Conservation (phyloP, 1,140 invertebrate species). For the Leptonema lineaticorne region DNA sequence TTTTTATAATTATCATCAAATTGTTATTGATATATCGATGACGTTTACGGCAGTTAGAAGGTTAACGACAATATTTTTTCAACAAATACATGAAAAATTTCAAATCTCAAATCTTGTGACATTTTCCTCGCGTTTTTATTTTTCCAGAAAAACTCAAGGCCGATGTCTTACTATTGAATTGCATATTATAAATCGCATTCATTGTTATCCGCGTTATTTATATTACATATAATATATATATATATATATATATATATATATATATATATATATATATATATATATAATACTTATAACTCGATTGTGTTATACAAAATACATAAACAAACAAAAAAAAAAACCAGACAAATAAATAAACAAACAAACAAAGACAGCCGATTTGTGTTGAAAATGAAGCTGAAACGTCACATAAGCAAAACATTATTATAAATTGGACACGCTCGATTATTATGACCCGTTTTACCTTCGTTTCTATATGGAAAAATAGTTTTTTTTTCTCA, state of each 20-base stretch:
- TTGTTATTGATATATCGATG: no score
- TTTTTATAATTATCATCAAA: no score
- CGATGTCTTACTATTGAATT: no score
- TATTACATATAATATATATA: no score
- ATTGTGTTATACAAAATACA: neutral
- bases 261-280: constrained; percentile 9
- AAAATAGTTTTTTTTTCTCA: neutral
- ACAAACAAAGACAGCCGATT: neutral
- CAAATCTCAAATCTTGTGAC: no score
- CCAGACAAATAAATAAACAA: neutral
- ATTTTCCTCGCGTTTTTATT: no score
- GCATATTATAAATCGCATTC: no score
- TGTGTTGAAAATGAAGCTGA: neutral
- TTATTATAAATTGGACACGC: constrained; percentile 5
- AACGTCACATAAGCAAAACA: neutral
- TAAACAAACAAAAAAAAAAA: neutral
- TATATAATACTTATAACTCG: neutral
- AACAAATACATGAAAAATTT: no score
- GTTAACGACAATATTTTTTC: no score
- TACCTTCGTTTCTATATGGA: neutral
- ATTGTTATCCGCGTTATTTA: no score
- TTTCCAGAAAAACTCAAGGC: no score
- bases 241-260: constrained; percentile 1
- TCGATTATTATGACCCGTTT: neutral
- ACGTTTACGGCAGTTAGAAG: no score